Evolutionary conservation across 2,113 vertebrate genomes (phyloP).

Genomic region (Pituophis catenifer): DNA sequence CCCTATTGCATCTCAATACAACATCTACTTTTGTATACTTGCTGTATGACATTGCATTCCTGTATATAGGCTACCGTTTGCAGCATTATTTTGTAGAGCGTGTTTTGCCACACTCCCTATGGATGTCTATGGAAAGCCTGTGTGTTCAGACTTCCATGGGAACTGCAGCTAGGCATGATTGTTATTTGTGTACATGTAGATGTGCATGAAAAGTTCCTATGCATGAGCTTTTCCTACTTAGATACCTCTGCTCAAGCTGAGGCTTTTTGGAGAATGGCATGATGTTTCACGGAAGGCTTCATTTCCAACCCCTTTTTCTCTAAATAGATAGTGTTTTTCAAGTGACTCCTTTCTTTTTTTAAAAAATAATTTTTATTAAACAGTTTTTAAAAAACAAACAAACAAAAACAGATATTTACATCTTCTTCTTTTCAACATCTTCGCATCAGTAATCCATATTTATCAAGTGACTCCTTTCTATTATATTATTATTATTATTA

Average conservation of each 20-base stretch:
- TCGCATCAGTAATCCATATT: too few relatives aligned
- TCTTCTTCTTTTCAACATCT: too few relatives aligned
- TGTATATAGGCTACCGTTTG: background rate
- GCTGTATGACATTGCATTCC: background rate
- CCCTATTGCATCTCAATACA: background rate
- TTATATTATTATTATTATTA: too few relatives aligned
- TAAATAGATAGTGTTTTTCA: background rate
- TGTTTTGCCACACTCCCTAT: background rate
- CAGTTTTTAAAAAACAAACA: too few relatives aligned
- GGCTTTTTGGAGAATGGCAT: background rate
- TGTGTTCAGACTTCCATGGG: background rate
- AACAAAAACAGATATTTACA: too few relatives aligned
- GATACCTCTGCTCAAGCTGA: background rate
- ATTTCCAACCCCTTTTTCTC: background rate
- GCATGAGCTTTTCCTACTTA: background rate
- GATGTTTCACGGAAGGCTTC: background rate
- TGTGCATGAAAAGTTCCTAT: background rate
- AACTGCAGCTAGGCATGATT: background rate
- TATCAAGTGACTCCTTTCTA: too few relatives aligned
- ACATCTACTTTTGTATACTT: background rate
- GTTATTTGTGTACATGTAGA: background rate
- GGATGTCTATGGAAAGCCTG: background rate
- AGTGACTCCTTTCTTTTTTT: background rate
- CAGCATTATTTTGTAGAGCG: too few relatives aligned
- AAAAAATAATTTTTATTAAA: too few relatives aligned